Conservation (phyloP, 2,113 vertebrate species). For the Oreotrochilus melanogaster region DNA sequence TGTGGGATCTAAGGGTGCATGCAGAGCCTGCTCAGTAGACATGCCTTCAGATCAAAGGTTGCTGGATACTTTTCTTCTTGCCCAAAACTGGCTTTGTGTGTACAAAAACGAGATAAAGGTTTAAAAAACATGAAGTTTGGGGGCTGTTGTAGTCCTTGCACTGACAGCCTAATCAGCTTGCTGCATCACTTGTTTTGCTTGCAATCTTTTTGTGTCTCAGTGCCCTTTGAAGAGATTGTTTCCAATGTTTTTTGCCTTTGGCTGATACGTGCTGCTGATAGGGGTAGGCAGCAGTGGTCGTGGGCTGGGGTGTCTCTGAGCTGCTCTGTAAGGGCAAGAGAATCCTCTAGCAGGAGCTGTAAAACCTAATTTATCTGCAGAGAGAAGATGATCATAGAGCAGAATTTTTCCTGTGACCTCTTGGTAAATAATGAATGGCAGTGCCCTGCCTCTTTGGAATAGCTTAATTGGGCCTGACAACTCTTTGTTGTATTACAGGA, state of each 20-base stretch:
- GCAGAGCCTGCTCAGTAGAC: background rate
- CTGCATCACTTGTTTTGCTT: background rate
- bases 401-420: constrained; percentile 39
- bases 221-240: constrained; percentile 17
- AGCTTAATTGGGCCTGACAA: constrained; percentile 65
- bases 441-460: constrained; percentile 32
- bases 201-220: background rate
- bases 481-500: constrained; percentile 66
- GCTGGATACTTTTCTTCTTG: background rate
- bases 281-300: background rate
- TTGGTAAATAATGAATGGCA: constrained; percentile 61
- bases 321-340: background rate
- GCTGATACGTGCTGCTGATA: background rate
- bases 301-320: background rate
- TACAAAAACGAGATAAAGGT: background rate
- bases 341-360: constrained; percentile 20
- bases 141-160: background rate
- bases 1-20: background rate
- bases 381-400: constrained; percentile 10
- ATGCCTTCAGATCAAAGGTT: background rate
- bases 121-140: background rate
- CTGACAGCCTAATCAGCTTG: background rate
- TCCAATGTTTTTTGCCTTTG: background rate
- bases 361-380: constrained; percentile 7
- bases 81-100: background rate